Percentiles rank a stretch among this genome's conserved stretches.
phyloP scores from a whole-genome alignment of 2,888 invertebrate species.

The Hetaerina titia region DNA sequence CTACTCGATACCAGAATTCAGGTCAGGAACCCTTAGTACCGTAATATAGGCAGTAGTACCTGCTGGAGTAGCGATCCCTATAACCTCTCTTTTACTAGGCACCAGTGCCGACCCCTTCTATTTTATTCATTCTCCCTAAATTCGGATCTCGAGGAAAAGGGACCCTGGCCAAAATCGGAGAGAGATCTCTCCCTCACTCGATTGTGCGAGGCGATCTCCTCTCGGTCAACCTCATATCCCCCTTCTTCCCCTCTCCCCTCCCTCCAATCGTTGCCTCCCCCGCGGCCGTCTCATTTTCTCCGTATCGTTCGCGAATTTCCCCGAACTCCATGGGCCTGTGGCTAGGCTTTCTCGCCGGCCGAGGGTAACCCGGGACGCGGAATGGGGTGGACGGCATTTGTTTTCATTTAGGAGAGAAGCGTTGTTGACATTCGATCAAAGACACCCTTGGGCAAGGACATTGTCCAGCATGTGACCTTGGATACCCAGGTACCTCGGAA shows the following conservation, averaged over 20 bases:
- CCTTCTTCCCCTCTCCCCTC: not conserved
- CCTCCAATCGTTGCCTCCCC: not conserved
- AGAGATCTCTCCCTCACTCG: not conserved
- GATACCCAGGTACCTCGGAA: not conserved
- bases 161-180: too few species aligned
- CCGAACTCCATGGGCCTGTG: not conserved
- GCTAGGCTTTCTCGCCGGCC: not conserved
- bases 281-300: too few species aligned
- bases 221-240: not conserved
- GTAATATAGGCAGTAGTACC: too few species aligned
- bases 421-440: not conserved
- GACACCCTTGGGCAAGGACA: not conserved
- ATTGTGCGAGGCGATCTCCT: not conserved
- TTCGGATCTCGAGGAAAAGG: too few species aligned
- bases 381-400: not conserved
- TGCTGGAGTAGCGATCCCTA: too few species aligned
- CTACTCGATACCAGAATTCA: too few species aligned
- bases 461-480: not conserved
- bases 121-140: too few species aligned
- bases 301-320: not conserved
- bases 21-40: too few species aligned
- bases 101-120: too few species aligned
- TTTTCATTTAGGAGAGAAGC: not conserved
- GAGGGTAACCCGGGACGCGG: too few species aligned
- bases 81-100: too few species aligned